Evolutionary conservation across 2,888 invertebrate genomes (phyloP).

Genomic region (Zaprionus obscuricornis): DNA sequence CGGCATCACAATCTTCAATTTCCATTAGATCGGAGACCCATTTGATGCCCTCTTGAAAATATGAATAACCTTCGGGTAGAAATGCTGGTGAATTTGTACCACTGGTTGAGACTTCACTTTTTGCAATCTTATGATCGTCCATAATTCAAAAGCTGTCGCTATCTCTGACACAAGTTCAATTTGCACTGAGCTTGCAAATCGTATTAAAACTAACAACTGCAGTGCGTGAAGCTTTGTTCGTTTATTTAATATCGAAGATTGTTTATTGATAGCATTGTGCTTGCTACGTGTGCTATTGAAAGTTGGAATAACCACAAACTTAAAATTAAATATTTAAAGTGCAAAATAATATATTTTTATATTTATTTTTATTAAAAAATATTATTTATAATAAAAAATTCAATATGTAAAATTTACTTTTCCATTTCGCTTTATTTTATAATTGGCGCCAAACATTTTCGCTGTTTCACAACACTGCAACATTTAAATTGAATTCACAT

Average conservation of each 20-base stretch:
- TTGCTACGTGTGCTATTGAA: too few species aligned
- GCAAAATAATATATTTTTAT: too few species aligned
- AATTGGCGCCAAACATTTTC: conserved; percentile 22
- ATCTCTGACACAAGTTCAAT: not conserved
- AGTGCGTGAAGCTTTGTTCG: not conserved
- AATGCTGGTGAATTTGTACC: not conserved
- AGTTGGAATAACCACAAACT: too few species aligned
- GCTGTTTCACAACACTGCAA: conserved; percentile 30
- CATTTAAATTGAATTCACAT: not conserved
- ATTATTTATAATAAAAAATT: too few species aligned
- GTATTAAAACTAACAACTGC: conserved; percentile 1
- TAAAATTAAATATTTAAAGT: too few species aligned
- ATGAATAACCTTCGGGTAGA: conserved; percentile 32
- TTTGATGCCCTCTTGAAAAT: conserved; percentile 59
- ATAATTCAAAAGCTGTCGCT: conserved; percentile 13
- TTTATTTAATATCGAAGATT: conserved; percentile 14
- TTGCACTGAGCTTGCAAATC: conserved; percentile 24
- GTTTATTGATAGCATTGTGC: too few species aligned
- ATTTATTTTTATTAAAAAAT: too few species aligned
- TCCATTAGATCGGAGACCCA: conserved; percentile 49
- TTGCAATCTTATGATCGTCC: conserved; percentile 22
- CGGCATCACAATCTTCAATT: conserved; percentile 40
- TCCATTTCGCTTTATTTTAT: too few species aligned
- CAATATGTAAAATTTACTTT: too few species aligned
- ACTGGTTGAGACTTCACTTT: conserved; percentile 4